Evolutionary conservation across 2,113 vertebrate species (phyloP).

Genomic region (Canis aureus): DNA sequence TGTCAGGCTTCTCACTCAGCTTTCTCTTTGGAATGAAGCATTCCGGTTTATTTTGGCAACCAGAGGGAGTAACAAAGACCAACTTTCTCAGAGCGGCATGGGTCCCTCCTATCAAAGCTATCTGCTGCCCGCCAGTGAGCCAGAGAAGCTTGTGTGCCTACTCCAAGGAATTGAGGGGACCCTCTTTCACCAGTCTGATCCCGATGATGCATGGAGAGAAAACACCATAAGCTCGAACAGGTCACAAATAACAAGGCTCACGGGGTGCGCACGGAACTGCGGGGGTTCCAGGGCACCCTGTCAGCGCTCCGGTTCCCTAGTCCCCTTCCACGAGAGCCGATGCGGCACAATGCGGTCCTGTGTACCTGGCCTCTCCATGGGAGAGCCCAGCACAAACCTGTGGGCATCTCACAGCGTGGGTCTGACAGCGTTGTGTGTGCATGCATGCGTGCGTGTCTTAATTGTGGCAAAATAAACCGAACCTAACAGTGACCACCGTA

Average conservation of each 20-base stretch:
- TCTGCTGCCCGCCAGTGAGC: not conserved
- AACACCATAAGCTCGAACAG: not conserved
- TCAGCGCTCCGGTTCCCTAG: accelerated
- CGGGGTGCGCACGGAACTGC: not conserved
- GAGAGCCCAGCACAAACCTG: not conserved
- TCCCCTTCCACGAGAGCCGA: not conserved
- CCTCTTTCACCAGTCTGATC: not conserved
- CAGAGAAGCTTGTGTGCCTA: not conserved
- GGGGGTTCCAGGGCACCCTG: not conserved
- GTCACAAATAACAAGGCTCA: not conserved
- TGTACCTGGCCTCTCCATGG: not conserved
- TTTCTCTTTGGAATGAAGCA: constrained; percentile 73
- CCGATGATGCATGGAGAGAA: not conserved
- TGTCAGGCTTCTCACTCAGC: constrained; percentile 75
- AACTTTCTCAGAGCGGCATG: not conserved
- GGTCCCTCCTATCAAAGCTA: constrained; percentile 9
- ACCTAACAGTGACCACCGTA: not conserved
- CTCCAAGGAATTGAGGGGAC: not conserved
- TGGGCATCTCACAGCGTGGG: accelerated
- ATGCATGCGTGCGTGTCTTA: not conserved
- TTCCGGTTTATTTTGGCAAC: constrained; percentile 75
- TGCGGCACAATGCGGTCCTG: accelerated
- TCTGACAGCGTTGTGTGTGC: accelerated
- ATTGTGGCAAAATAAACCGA: not conserved
- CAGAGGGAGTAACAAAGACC: constrained; percentile 73